phyloP scores from a whole-genome alignment of 2,797 vertebrate genomes.

The Esox masquinongy region DNA sequence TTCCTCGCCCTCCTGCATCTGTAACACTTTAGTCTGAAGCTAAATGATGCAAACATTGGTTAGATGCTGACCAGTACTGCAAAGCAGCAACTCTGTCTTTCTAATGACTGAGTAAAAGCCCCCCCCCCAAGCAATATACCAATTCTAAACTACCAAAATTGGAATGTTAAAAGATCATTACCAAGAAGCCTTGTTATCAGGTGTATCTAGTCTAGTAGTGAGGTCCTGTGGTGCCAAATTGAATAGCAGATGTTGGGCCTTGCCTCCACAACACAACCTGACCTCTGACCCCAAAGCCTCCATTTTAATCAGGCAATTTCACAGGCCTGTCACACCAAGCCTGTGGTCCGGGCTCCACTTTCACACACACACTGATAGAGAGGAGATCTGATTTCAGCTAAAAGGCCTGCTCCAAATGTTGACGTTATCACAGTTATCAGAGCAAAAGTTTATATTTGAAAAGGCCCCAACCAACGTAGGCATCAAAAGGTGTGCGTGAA shows the following conservation, averaged over 20 bases:
- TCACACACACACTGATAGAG: slow-evolving; percentile 49
- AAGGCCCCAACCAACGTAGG: slow-evolving; percentile 8
- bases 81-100: neutral
- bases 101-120: neutral
- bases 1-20: slow-evolving; percentile 26
- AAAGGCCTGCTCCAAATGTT: slow-evolving; percentile 22
- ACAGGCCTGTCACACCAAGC: slow-evolving; percentile 55
- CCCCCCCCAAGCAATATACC: neutral
- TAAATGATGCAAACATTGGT: slow-evolving; percentile 27
- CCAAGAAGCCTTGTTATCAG: slow-evolving; percentile 48
- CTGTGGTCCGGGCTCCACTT: slow-evolving; percentile 40
- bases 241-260: slow-evolving; percentile 64
- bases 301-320: slow-evolving; percentile 66
- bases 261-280: slow-evolving; percentile 52
- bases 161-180: neutral
- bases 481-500: slow-evolving; percentile 20
- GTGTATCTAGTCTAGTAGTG: slow-evolving; percentile 31
- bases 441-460: slow-evolving; percentile 17
- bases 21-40: slow-evolving; percentile 21
- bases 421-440: neutral
- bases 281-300: slow-evolving; percentile 63
- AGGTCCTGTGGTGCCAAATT: slow-evolving; percentile 44
- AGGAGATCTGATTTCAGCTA: slow-evolving; percentile 51
- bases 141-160: neutral
- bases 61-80: neutral